phyloP scores from a whole-genome alignment of 2,113 vertebrate species.

The Chloebia gouldiae region DNA sequence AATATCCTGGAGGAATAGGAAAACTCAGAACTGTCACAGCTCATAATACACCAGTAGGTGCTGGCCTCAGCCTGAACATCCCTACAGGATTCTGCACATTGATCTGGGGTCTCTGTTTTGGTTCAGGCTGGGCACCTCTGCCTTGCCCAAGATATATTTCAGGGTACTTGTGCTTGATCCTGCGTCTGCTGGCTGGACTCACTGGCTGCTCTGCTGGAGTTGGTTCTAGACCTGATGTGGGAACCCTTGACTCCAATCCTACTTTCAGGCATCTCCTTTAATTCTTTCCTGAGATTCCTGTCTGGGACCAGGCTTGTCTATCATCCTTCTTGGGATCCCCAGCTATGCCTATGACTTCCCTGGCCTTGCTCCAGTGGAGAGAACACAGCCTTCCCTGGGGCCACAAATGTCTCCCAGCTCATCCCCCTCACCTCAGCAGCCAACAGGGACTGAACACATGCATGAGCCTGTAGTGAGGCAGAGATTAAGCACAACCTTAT shows the following conservation, averaged over 20 bases:
- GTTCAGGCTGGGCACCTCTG: background rate
- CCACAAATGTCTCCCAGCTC: rapidly evolving
- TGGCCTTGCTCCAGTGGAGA: background rate
- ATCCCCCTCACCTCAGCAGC: rapidly evolving
- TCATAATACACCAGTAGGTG: background rate
- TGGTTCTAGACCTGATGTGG: no score
- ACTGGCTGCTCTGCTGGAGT: background rate
- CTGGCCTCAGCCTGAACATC: rapidly evolving
- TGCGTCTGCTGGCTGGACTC: background rate
- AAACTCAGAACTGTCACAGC: background rate
- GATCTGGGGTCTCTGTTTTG: background rate
- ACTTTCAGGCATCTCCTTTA: background rate
- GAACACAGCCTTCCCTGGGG: background rate
- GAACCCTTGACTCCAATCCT: background rate
- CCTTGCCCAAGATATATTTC: background rate
- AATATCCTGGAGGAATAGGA: background rate
- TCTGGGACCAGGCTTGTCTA: rapidly evolving
- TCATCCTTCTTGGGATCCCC: background rate
- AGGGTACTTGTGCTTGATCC: background rate
- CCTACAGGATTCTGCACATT: background rate
- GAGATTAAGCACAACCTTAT: background rate
- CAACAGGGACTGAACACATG: background rate
- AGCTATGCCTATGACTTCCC: background rate
- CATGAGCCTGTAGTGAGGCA: background rate
- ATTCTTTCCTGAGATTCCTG: background rate